Conservation (phyloP, 2,888 invertebrate genomes). For the Tuberolachnus salignus region DNA sequence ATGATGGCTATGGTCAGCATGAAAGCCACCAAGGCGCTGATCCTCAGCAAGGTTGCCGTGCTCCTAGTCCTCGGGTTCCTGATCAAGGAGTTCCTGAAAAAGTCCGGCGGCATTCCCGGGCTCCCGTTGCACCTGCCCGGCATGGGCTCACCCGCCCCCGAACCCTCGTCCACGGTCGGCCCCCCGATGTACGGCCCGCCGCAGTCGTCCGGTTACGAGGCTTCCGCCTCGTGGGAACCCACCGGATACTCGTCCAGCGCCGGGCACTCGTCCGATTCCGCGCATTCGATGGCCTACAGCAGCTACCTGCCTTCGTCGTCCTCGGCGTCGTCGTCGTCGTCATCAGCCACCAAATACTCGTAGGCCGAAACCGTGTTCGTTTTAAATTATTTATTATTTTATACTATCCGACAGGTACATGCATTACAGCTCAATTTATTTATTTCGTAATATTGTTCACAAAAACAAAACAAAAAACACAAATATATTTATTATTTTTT, state of each 20-base stretch:
- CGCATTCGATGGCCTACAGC: slow-evolving; percentile 61
- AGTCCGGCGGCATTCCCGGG: slow-evolving; percentile 67
- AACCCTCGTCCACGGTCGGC: slow-evolving; percentile 61
- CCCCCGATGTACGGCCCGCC: slow-evolving; percentile 73
- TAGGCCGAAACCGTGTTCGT: not conserved
- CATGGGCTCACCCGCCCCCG: not conserved
- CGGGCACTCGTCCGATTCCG: slow-evolving; percentile 50
- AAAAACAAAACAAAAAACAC: not conserved
- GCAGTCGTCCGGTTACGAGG: slow-evolving; percentile 48
- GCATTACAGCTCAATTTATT: slow-evolving; percentile 25
- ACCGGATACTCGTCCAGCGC: slow-evolving; percentile 1
- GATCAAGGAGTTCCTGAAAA: slow-evolving; percentile 78
- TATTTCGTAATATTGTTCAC: slow-evolving; percentile 28
- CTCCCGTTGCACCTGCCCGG: slow-evolving; percentile 55
- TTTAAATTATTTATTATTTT: not conserved
- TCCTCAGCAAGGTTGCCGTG: slow-evolving; percentile 83
- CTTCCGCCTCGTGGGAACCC: slow-evolving; percentile 57
- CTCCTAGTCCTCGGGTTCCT: slow-evolving; percentile 81
- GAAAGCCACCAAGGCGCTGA: slow-evolving; percentile 82
- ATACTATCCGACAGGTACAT: not conserved
- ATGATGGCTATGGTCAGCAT: slow-evolving; percentile 78
- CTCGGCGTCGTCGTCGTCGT: slow-evolving; percentile 66
- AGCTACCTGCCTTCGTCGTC: slow-evolving; percentile 67
- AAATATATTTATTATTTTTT: slow-evolving; percentile 15
- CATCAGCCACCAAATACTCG: not conserved